Base-by-base conservation (phyloP, 2,113 vertebrate species). In the Butorides virescens region DNA sequence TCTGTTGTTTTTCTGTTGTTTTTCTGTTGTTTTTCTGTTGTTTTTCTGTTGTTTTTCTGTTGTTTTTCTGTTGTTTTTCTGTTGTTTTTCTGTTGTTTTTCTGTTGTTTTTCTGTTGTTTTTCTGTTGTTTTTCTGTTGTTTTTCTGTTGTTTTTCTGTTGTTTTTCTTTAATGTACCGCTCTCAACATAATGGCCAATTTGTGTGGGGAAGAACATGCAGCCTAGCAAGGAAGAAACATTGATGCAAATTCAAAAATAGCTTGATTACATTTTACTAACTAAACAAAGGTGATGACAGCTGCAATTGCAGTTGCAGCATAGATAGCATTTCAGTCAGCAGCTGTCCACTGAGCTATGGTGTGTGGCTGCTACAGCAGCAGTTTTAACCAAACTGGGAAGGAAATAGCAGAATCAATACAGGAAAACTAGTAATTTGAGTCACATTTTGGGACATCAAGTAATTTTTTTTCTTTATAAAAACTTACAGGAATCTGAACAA, bases 311-410 rank as follows among this genome's bases (percentile, higher is more conserved):
- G 46, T 74, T 77, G 67, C 55, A 91, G 29, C n/a, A 70, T 10
- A 84, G 76, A 75, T 7, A 74, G 42, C 75, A 25, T 89, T 92
- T 92, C 91, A 68, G 63, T 67, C 32, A 46, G 65, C 87, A 93
- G 46, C 87, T 93, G 73, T 53, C 77, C 29, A 20, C 37, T 71
- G n/a, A 83, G 13, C 26, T 32, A 16, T 27, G 39, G 6, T 62
- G 46, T 0, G 0, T 56, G n/a, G 46, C 81, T 83, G 47, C 62
- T 86, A 44, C n/a, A 63, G 56, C 22, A 86, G 30, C 25, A 56
- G 16, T 47, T 90, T 83, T 88, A 73, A 86, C 71, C 39, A 65
- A 65, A 76, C 5, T 58, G 34, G 30, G 59, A 92, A 86, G 39
- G 30, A 92, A 83, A 82, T 9, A 42, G 13, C 19, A 95, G 76